These are phyloP conservation scores for Tenrec ecaudatus DNA, from an alignment of 2,113 vertebrate genomes.

Conservation along the genomic window DNA sequence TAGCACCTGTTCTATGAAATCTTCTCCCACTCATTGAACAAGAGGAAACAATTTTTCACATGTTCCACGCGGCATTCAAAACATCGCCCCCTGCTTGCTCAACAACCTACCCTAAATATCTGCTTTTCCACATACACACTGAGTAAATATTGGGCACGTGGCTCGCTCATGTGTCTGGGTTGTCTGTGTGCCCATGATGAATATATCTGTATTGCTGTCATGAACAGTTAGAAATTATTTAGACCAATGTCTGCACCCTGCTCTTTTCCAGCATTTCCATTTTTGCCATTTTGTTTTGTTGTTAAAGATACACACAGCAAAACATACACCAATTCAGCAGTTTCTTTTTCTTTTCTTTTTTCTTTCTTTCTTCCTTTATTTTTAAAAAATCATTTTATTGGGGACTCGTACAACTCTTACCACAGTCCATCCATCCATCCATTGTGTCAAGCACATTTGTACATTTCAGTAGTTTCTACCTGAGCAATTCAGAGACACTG, in stretches of 20 bases:
- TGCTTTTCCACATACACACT: conserved; percentile 27
- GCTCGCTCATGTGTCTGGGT: background rate
- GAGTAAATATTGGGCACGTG: conserved; percentile 40
- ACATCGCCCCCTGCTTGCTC: background rate
- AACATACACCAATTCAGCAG: background rate
- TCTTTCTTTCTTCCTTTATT: too few relatives aligned
- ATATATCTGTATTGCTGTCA: background rate
- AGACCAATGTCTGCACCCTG: conserved; percentile 23
- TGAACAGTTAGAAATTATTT: conserved; percentile 34
- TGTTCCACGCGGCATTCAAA: conserved; percentile 32
- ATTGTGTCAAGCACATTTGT: too few relatives aligned
- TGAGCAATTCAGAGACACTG: background rate
- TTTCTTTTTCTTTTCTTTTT: background rate
- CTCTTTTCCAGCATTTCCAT: background rate
- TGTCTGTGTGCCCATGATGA: conserved; percentile 14
- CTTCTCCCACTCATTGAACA: conserved; percentile 25
- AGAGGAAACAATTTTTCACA: conserved; percentile 34
- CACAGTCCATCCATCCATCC: too few relatives aligned
- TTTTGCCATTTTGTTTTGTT: background rate
- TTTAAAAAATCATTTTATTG: too few relatives aligned
- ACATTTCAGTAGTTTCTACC: background rate
- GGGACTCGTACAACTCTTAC: too few relatives aligned
- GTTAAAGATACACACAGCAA: background rate
- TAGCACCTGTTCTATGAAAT: conserved; percentile 44
- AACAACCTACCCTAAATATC: conserved; percentile 21